Percentiles rank a stretch among this genome's conserved stretches.
These are phyloP conservation scores for Rhinophrynus dorsalis DNA, from an alignment of 2,797 vertebrate genomes.

Conservation along the genomic window DNA sequence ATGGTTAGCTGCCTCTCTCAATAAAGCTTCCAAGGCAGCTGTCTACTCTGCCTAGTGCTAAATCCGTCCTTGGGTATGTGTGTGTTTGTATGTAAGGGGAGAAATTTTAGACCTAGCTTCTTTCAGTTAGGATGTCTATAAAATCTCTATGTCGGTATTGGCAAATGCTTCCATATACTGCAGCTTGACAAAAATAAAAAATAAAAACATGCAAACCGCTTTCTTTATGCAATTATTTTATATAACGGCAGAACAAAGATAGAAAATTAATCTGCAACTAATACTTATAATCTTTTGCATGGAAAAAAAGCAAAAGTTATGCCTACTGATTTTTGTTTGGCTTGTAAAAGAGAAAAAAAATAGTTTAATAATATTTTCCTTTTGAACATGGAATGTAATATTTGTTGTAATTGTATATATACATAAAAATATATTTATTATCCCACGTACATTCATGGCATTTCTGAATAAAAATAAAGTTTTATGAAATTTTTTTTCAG, in stretches of 20 bases:
- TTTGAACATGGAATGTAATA: conserved; percentile 88
- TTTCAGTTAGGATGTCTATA: not conserved
- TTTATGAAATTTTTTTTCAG: conserved; percentile 50
- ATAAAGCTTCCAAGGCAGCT: no score
- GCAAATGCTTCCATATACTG: conserved; percentile 42
- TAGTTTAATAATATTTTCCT: conserved; percentile 60
- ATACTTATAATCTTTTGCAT: conserved; percentile 83
- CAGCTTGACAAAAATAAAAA: conserved; percentile 54
- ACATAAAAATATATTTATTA: conserved; percentile 92
- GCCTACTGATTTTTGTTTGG: conserved; percentile 90
- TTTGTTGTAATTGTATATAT: conserved; percentile 96
- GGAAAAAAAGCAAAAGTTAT: conserved; percentile 73
- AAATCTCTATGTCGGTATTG: conserved; percentile 28
- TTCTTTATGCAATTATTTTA: conserved; percentile 77
- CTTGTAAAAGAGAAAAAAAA: conserved; percentile 87
- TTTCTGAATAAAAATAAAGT: conserved; percentile 79
- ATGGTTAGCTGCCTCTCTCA: no score
- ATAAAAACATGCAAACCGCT: conserved; percentile 73
- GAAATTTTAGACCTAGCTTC: not conserved
- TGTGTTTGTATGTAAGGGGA: not conserved
- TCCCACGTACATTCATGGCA: conserved; percentile 88
- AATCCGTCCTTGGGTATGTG: not conserved
- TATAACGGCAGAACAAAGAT: conserved; percentile 61
- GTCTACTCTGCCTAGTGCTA: no score
- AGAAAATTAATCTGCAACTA: conserved; percentile 72